These are phyloP conservation scores for Agrotis exclamationis DNA, from an alignment of 2,888 invertebrate species.

Conservation along the genomic window DNA sequence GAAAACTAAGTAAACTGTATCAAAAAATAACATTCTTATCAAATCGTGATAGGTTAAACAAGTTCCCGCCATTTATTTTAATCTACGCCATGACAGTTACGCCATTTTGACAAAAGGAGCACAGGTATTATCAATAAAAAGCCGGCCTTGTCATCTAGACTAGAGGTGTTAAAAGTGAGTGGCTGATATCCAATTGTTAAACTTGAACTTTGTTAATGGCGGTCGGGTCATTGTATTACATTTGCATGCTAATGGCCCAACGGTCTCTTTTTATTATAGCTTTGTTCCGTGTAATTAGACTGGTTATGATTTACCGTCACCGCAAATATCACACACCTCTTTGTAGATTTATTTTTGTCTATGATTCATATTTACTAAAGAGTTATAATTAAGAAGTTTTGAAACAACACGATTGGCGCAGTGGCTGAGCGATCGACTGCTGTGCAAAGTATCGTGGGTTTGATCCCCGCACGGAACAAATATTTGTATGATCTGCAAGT, in stretches of 20 bases:
- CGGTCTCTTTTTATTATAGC: conserved; percentile 59
- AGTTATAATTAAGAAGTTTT: not conserved
- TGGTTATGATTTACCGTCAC: conserved; percentile 41
- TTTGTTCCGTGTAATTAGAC: conserved; percentile 67
- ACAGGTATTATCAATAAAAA: conserved; percentile 30
- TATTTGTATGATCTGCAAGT: too few relatives aligned
- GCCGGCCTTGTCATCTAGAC: conserved; percentile 61
- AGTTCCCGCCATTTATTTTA: conserved; percentile 38
- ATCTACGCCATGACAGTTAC: conserved; percentile 2
- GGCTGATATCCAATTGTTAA: conserved; percentile 71
- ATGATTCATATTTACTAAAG: not conserved
- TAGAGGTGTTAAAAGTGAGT: conserved; percentile 67
- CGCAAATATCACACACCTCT: conserved; percentile 30
- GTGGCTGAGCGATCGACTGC: too few relatives aligned
- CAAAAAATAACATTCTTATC: not conserved
- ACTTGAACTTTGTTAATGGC: conserved; percentile 74
- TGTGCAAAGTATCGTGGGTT: too few relatives aligned
- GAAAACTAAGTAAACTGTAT: not conserved
- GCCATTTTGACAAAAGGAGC: conserved; percentile 33
- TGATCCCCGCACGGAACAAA: too few relatives aligned
- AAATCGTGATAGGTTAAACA: conserved; percentile 31
- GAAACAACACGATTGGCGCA: too few relatives aligned
- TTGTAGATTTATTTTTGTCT: not conserved
- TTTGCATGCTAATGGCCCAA: conserved; percentile 73
- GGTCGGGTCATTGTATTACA: conserved; percentile 71